A percentile compares a stretch with the other conserved stretches of the same genome.
Evolutionary conservation across 2,797 vertebrate genomes (phyloP).

Genomic region (Myripristis murdjan): DNA sequence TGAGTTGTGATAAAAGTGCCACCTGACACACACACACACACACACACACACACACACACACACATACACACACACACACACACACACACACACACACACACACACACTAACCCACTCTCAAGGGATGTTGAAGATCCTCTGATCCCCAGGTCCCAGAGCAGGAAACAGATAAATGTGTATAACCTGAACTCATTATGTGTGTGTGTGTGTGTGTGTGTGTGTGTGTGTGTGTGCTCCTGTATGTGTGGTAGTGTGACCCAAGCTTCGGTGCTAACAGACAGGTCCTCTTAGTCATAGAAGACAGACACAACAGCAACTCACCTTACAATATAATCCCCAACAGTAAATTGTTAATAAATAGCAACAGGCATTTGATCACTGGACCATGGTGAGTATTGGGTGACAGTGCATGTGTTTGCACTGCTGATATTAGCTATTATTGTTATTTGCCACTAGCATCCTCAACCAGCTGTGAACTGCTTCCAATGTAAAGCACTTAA

Average conservation of each 20-base stretch:
- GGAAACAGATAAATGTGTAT: constrained; percentile 74
- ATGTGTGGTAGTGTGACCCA: constrained; percentile 37
- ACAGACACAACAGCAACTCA: constrained; percentile 72
- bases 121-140: constrained; percentile 61
- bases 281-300: constrained; percentile 65
- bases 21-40: constrained; percentile 28
- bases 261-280: constrained; percentile 63
- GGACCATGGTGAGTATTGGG: constrained; percentile 5
- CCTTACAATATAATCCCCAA: constrained; percentile 54
- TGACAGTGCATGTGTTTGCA: not conserved
- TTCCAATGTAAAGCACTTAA: too few relatives aligned
- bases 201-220: constrained; percentile 28
- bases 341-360: too few relatives aligned
- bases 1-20: constrained; percentile 68
- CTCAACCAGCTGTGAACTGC: too few relatives aligned
- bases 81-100: constrained; percentile 25
- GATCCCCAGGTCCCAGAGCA: constrained; percentile 65
- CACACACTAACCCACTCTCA: constrained; percentile 57
- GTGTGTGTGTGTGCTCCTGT: constrained; percentile 32
- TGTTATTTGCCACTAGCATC: too few relatives aligned
- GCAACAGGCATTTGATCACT: too few relatives aligned
- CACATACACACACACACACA: constrained; percentile 30
- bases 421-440: too few relatives aligned
- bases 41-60: constrained; percentile 9
- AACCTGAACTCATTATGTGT: too few relatives aligned